Evolutionary conservation across 1,140 invertebrate species (phyloP).

Genomic region (Drosophila simulans): DNA sequence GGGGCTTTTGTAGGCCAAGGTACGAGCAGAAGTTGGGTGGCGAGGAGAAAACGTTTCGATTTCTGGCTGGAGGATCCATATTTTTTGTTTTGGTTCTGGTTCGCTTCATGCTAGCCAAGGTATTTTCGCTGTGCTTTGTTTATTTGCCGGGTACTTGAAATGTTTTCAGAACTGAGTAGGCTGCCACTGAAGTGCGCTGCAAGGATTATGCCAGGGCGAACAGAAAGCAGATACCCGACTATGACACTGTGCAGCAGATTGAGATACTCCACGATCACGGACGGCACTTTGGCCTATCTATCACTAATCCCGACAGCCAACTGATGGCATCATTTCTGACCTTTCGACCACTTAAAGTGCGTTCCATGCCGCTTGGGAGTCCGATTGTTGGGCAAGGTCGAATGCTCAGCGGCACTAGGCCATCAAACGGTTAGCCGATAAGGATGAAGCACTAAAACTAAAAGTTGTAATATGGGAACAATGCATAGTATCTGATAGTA

Average conservation of each 20-base stretch:
- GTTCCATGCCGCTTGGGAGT: constrained; percentile 5
- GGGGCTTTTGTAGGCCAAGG: constrained; percentile 2
- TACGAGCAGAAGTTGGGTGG: constrained; percentile 9
- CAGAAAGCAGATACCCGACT: constrained; percentile 18
- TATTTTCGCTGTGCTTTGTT: constrained; percentile 48
- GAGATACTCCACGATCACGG: constrained; percentile 23
- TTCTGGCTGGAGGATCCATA: constrained; percentile 30
- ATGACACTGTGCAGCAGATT: background rate
- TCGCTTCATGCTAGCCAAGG: constrained; percentile 20
- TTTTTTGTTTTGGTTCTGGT: constrained; percentile 41
- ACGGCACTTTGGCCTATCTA: constrained; percentile 27
- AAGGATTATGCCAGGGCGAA: constrained; percentile 47
- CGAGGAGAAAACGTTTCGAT: constrained; percentile 21
- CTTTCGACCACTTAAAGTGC: constrained; percentile 37
- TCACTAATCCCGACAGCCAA: constrained; percentile 20
- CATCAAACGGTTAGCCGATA: constrained; percentile 2
- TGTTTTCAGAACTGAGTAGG: constrained; percentile 49
- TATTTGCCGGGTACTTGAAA: constrained; percentile 65
- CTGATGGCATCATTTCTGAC: constrained; percentile 26
- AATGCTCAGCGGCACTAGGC: background rate
- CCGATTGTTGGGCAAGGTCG: constrained; percentile 29
- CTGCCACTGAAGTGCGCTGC: constrained; percentile 34
- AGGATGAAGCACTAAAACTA: no score
- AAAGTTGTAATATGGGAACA: no score
- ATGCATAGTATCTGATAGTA: no score